Evolutionary conservation across 2,888 invertebrate genomes (phyloP).

Genomic region (Eupithecia tripunctaria): DNA sequence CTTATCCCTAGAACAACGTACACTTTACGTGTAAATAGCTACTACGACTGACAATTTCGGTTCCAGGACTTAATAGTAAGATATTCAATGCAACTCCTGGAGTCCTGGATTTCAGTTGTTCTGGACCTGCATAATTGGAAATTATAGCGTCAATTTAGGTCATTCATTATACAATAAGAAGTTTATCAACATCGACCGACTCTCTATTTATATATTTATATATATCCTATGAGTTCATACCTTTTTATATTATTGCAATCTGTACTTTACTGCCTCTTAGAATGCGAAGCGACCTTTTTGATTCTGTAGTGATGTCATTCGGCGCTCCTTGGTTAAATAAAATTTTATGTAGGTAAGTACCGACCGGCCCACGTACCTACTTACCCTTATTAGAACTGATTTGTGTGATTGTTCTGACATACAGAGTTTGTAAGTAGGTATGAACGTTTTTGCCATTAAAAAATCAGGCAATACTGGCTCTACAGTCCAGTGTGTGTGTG

Average conservation of each 20-base stretch:
- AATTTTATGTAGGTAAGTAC: conserved; percentile 38
- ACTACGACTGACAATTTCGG: no score
- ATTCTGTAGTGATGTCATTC: conserved; percentile 61
- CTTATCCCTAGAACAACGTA: no score
- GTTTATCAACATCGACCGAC: not conserved
- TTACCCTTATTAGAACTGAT: conserved; percentile 57
- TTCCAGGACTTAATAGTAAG: no score
- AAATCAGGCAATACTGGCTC: not conserved
- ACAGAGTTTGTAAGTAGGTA: not conserved
- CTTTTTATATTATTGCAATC: conserved; percentile 21
- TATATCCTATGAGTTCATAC: conserved; percentile 3
- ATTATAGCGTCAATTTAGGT: not conserved
- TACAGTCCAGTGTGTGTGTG: not conserved
- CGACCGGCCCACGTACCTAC: conserved; percentile 53
- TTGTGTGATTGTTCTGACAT: conserved; percentile 22
- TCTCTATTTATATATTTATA: no score
- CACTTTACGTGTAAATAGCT: no score
- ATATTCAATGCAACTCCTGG: no score
- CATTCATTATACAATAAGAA: no score
- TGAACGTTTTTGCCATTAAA: not conserved
- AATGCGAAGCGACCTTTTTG: conserved; percentile 49
- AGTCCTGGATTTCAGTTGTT: not conserved
- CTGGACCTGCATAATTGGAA: not conserved
- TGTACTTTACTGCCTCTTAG: conserved; percentile 40
- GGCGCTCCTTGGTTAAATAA: conserved; percentile 54